Evolutionary conservation across 2,113 vertebrate species (phyloP).

Genomic region (Neomonachus schauinslandi): DNA sequence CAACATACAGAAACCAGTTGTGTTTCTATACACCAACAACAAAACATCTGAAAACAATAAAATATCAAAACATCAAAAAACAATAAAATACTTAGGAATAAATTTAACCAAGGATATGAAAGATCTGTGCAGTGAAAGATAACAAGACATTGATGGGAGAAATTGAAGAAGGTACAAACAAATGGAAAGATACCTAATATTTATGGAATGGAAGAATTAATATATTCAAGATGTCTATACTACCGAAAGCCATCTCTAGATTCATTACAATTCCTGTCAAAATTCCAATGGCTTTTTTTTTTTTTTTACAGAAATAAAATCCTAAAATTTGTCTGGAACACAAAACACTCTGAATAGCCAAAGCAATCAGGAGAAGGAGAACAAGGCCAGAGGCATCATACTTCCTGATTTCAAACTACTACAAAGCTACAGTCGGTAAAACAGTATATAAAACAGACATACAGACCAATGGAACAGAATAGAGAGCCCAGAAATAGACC

Average conservation of each 20-base stretch:
- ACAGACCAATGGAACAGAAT: neutral
- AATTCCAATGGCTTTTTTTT: neutral
- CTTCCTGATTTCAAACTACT: neutral
- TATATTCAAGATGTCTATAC: neutral
- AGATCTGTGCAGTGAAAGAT: neutral
- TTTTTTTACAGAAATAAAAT: neutral
- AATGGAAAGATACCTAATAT: neutral
- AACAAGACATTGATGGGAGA: neutral
- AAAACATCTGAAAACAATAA: neutral
- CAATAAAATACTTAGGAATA: neutral
- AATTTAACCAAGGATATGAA: neutral
- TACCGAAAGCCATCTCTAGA: neutral
- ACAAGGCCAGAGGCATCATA: neutral
- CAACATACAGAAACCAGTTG: neutral
- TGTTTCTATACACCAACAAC: neutral
- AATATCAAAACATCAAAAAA: neutral
- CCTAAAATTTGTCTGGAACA: neutral
- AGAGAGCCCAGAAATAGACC: neutral
- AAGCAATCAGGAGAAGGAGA: neutral
- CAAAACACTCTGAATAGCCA: neutral
- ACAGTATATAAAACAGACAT: neutral
- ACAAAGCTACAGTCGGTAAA: neutral
- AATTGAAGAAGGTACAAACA: neutral
- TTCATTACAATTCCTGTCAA: neutral
- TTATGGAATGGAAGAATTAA: neutral